Evolutionary conservation across 2,888 invertebrate species (phyloP).

Genomic region (Lithophane ornitopus): DNA sequence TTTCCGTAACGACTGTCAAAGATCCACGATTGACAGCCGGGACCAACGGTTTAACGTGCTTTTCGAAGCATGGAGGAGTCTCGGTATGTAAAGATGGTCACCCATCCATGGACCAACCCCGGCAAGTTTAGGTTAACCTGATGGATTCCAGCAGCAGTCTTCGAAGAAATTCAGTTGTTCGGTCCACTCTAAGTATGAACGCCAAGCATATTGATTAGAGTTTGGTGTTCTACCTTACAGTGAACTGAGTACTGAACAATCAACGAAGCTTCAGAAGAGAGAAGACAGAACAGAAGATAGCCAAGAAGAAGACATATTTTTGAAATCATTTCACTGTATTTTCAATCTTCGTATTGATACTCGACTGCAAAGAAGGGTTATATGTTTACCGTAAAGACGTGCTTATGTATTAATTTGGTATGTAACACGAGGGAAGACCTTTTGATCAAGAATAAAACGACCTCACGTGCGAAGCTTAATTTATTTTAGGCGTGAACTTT

Average conservation of each 20-base stretch:
- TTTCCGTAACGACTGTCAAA: too few species aligned
- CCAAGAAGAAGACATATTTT: background rate
- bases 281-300: constrained; percentile 21
- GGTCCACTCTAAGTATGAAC: constrained; percentile 98
- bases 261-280: constrained; percentile 48
- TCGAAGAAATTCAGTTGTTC: constrained; percentile 70
- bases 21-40: too few species aligned
- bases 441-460: constrained; percentile 22
- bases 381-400: constrained; percentile 5
- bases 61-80: too few species aligned
- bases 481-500: constrained; percentile 37
- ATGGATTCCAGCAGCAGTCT: background rate
- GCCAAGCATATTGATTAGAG: constrained; percentile 95
- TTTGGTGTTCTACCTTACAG: constrained; percentile 99
- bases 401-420: constrained; percentile 16
- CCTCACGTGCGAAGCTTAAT: constrained; percentile 19
- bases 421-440: constrained; percentile 15
- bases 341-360: background rate
- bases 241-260: constrained; percentile 92
- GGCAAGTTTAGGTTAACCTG: too few species aligned
- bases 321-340: background rate
- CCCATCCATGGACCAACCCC: too few species aligned
- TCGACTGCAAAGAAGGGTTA: background rate
- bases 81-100: too few species aligned
- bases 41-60: too few species aligned